phyloP scores from a whole-genome alignment of 2,113 vertebrate species.

The Gobio gobio region DNA sequence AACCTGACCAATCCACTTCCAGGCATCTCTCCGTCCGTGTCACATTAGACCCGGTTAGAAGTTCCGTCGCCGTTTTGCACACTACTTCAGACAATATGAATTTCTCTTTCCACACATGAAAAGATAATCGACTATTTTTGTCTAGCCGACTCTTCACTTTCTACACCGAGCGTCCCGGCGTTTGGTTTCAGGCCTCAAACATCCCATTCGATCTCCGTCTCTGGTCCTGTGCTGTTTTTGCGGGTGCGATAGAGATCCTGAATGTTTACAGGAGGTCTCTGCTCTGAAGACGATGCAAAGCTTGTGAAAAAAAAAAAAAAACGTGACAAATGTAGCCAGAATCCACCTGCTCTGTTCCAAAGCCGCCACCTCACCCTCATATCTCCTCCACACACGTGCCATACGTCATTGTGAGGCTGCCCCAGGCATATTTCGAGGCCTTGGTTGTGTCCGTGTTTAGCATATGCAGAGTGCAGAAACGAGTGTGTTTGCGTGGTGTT shows the following conservation, averaged over 20 bases:
- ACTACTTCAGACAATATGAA: conserved; percentile 14
- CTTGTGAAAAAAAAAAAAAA: conserved; percentile 38
- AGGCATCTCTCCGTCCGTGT: conserved; percentile 33
- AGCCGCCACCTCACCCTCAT: conserved; percentile 25
- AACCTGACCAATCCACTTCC: conserved; percentile 41
- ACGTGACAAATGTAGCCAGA: conserved; percentile 46
- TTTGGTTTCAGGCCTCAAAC: neutral
- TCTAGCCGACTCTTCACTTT: neutral
- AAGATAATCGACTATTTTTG: conserved; percentile 16
- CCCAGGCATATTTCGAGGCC: conserved; percentile 42
- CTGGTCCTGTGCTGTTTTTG: neutral
- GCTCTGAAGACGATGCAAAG: conserved; percentile 44
- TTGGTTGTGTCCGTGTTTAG: conserved; percentile 38
- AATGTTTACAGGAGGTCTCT: conserved; percentile 27
- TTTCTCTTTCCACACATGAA: conserved; percentile 15
- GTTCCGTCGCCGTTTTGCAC: conserved; percentile 31
- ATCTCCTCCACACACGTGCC: conserved; percentile 44
- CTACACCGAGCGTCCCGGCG: neutral
- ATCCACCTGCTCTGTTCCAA: conserved; percentile 34
- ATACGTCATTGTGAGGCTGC: conserved; percentile 52
- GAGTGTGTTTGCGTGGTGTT: conserved; percentile 52
- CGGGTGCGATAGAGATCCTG: neutral
- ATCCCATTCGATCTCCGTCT: neutral
- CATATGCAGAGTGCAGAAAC: conserved; percentile 52
- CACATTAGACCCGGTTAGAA: conserved; percentile 29